Evolutionary conservation across 2,888 invertebrate species (phyloP), one percentile per base, ranked within the genome.

Genomic region (Lutraria lutraria): DNA sequence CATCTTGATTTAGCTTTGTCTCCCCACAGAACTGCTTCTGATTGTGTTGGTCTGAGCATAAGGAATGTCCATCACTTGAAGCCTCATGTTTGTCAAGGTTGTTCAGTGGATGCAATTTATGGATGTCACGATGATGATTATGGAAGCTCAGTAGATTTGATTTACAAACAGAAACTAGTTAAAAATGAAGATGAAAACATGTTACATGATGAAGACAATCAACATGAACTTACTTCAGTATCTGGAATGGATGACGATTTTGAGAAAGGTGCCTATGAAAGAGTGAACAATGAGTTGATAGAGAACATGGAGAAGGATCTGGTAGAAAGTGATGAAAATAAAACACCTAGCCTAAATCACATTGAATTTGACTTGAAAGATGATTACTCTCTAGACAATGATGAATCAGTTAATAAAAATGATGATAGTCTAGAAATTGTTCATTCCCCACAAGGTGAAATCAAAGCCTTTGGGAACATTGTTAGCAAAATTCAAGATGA

Each of bases 1-100:
- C 76, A 76, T 25, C 1, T 76, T 31, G 76, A 76, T 76, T 76
- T 76, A 76, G 76, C 76, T 76, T 76, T 76, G 16, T 76, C 76
- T 34, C 76, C 76, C 16, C 15, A 34, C 16, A 34, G 31, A 76
- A 76, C 76, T 31, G 76, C 76, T 76, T 76, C 76, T 31, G 76
- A 76, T 34, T 76, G 76, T 76, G 21, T 34, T 31, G 76, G 76
- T 34, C 31, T 76, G 19, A 76, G 76, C 31, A 34, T 76, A 31
- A 31, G 21, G 31, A 76, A 76, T 34, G 31, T 76, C 29, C 76
- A 76, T 34, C 31, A 34, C 15, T 76, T 76, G 31, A 76, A 76
- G 31, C 76, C 76, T 31, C 76, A 76, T 76, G 21, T 76, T 34
- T 76, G 76, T 31, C 4, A 8, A 0, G 76, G 76, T 34, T 76